These are phyloP conservation scores for Pogona vitticeps DNA, from an alignment of 2,113 vertebrate species.

Conservation along the genomic window DNA sequence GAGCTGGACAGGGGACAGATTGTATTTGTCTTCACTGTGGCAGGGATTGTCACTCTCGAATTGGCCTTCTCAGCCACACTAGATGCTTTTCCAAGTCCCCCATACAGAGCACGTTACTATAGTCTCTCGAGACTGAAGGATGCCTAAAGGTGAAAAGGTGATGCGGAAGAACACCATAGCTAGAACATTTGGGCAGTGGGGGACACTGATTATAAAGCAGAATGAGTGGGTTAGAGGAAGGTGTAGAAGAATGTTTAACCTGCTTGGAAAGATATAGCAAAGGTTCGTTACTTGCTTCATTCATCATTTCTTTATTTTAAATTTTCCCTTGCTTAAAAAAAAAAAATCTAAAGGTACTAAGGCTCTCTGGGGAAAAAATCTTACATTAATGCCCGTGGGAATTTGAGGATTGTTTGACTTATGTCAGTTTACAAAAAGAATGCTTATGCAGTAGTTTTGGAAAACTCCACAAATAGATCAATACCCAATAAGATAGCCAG, in stretches of 20 bases:
- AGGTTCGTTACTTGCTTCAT: too few relatives aligned
- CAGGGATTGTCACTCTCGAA: too few relatives aligned
- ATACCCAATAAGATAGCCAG: background rate
- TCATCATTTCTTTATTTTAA: background rate
- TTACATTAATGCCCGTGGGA: background rate
- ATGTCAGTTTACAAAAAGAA: background rate
- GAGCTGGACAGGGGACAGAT: too few relatives aligned
- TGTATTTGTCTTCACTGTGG: too few relatives aligned
- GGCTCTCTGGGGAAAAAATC: slow-evolving; percentile 31
- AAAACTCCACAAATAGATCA: background rate
- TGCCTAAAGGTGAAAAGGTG: too few relatives aligned
- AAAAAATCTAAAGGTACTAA: background rate
- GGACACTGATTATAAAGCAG: background rate
- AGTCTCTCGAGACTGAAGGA: too few relatives aligned
- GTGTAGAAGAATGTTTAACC: background rate
- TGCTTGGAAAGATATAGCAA: too few relatives aligned
- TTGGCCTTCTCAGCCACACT: too few relatives aligned
- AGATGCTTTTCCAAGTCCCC: too few relatives aligned
- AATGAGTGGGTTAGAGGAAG: background rate
- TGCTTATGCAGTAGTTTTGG: background rate
- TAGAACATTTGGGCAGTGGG: background rate
- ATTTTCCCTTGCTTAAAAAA: background rate
- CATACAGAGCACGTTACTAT: too few relatives aligned
- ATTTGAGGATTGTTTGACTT: background rate
- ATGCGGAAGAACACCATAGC: background rate